Percentiles rank a stretch among this genome's conserved stretches.
Conservation (phyloP, 2,888 invertebrate genomes). For the Megalurothrips usitatus region DNA sequence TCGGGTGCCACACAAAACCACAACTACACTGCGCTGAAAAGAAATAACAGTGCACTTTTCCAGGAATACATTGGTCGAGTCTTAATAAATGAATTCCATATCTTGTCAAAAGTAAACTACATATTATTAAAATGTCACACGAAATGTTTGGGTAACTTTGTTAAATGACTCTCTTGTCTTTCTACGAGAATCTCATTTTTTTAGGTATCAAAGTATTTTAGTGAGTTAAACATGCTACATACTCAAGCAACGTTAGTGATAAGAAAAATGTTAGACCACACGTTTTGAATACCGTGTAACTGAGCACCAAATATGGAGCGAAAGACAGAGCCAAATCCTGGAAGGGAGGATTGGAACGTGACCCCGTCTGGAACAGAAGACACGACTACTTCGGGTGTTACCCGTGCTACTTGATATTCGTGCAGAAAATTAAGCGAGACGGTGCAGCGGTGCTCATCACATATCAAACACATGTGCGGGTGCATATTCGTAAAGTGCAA, state of each 20-base stretch:
- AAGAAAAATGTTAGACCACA: too few species aligned
- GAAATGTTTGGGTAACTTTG: too few species aligned
- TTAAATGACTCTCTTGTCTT: too few species aligned
- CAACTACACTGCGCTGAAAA: background rate
- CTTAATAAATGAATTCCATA: too few species aligned
- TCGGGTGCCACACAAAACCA: background rate
- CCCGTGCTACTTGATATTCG: background rate
- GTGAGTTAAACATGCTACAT: too few species aligned
- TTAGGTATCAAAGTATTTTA: too few species aligned
- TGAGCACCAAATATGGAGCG: background rate
- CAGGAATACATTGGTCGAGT: too few species aligned
- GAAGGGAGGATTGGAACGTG: background rate
- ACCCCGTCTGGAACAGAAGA: slow-evolving; percentile 12
- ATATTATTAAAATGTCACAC: too few species aligned
- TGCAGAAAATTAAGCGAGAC: background rate
- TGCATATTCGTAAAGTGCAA: background rate
- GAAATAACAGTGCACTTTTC: too few species aligned
- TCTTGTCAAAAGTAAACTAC: too few species aligned
- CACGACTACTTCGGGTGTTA: background rate
- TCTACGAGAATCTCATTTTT: too few species aligned
- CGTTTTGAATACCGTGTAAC: background rate
- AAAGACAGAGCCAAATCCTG: background rate
- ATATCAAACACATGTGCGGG: background rate
- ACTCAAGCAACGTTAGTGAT: too few species aligned
- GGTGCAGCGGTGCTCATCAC: background rate